Evolutionary conservation across 37 sponge, comb jelly and placozoan species (phyloP), one percentile per base, ranked within the genome.

Genomic region (Chondrosia reniformis): DNA sequence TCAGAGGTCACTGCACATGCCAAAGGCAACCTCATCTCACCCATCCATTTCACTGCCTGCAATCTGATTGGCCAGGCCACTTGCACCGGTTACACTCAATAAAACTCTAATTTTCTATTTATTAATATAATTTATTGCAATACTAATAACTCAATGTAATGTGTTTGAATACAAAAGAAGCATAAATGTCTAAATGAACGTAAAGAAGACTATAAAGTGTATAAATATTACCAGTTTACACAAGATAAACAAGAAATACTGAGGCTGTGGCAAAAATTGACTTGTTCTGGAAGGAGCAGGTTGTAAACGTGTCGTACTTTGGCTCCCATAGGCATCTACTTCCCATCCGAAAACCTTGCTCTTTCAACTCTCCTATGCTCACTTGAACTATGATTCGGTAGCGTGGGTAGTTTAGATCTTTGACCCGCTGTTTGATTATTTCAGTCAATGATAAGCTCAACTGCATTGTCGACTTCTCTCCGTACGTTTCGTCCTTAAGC

Each of bases 271-370:
- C 99, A 85, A 89, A 98, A 37, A 98, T 81, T 8, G 84, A 83
- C 55, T 87, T 84, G 89, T 98, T 98, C 71, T 89, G 80, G 83
- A 80, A 95, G 42, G 42, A 74, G 15, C 67, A 80, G 6, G 80
- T 67, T 17, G 96, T 88, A 74, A 84, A 92, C 55, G 84, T 92
- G 84, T 98, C 99, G 41, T 76, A 76, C 67, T 92, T 87, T 31
- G 92, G 84, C 45, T 98, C 91, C 99, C 99, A 98, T 58, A 89
- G 74, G 65, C 96, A 98, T 15, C 93, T 80, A 55, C 96, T 95
- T 21, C 84, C 99, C 69, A 92, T 83, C 15, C 87, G 65, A 37
- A 95, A 49, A 30, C 95, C 96, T 80, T 95, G 93, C 31, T 86
- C 93, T 12, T 72, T 83, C 74, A 92, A 38, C 45, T 89, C 67